Percentiles rank a stretch among this genome's conserved stretches.
phyloP scores from a whole-genome alignment of 2,888 invertebrate species.

The Zaprionus obscuricornis region DNA sequence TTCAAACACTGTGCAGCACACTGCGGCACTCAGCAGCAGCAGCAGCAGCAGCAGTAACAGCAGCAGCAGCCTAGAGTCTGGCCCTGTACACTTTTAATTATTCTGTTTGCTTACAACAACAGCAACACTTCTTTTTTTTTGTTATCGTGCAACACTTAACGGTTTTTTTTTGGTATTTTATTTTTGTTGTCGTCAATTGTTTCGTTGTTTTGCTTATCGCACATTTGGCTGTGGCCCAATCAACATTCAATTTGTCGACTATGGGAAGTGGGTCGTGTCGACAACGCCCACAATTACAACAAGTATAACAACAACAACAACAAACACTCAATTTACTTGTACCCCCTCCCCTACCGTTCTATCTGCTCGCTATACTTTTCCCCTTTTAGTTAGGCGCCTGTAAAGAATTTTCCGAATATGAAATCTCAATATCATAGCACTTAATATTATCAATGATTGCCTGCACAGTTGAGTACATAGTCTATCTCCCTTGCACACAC shows the following conservation, averaged over 20 bases:
- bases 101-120: conserved; percentile 50
- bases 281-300: conserved; percentile 57
- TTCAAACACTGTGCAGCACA: not conserved
- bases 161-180: no score
- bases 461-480: not conserved
- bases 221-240: conserved; percentile 61
- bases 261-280: conserved; percentile 77
- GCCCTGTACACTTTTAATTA: conserved; percentile 61
- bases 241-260: conserved; percentile 49
- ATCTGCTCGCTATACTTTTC: no score
- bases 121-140: conserved; percentile 31
- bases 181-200: no score
- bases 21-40: conserved; percentile 34
- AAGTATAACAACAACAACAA: conserved; percentile 1
- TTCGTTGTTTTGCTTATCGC: conserved; percentile 57
- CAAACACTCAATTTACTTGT: conserved; percentile 16
- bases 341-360: conserved; percentile 2
- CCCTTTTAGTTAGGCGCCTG: no score
- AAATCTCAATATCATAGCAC: no score
- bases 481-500: not conserved
- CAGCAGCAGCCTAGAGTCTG: no score
- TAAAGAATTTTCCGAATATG: no score
- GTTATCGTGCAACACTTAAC: conserved; percentile 54
- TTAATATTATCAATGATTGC: conserved; percentile 22
- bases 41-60: not conserved